Evolutionary conservation across 2,888 invertebrate species (phyloP).

Genomic region (Podotricha telesiphe): DNA sequence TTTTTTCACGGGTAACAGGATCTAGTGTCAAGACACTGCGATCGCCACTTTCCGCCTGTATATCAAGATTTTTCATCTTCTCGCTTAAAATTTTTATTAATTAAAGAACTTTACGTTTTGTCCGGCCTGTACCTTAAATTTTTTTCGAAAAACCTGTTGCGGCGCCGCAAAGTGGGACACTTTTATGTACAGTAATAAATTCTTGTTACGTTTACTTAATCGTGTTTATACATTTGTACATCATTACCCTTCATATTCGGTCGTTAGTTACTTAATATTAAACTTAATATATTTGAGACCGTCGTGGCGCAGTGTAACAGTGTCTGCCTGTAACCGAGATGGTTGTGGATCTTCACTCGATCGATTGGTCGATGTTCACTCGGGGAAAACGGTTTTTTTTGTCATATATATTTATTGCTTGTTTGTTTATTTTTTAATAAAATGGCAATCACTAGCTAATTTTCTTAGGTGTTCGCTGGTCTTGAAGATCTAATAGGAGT

Average conservation of each 20-base stretch:
- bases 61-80: background rate
- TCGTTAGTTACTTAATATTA: background rate
- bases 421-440: too few species aligned
- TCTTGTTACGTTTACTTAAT: constrained; percentile 22
- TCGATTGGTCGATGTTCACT: too few species aligned
- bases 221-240: background rate
- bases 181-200: constrained; percentile 29
- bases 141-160: constrained; percentile 22
- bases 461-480: too few species aligned
- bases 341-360: too few species aligned
- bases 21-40: too few species aligned
- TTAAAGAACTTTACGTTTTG: constrained; percentile 1
- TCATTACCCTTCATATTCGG: constrained; percentile 1
- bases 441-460: too few species aligned
- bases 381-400: too few species aligned
- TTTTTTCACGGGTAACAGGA: too few species aligned
- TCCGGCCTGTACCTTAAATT: constrained; percentile 21
- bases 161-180: constrained; percentile 26
- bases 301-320: background rate
- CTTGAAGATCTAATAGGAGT: too few species aligned
- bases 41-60: too few species aligned
- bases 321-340: background rate
- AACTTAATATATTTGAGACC: background rate
- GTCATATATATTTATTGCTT: too few species aligned
- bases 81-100: background rate